phyloP scores from a whole-genome alignment of 2,888 invertebrate species.

The Osmoderma eremita region DNA sequence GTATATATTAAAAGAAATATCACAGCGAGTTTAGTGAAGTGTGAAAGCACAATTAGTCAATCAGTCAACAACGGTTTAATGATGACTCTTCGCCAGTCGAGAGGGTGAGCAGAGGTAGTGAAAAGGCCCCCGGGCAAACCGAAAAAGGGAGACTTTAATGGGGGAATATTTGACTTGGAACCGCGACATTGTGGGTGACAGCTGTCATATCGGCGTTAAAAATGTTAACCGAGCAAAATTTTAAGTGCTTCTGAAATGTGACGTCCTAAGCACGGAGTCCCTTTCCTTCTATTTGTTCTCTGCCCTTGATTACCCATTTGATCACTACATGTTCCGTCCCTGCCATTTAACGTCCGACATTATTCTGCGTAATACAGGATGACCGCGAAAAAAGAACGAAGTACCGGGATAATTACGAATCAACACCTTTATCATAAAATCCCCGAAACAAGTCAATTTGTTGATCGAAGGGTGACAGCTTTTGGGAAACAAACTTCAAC shows the following conservation, averaged over 20 bases:
- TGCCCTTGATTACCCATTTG: constrained; percentile 13
- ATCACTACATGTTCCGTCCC: constrained; percentile 5
- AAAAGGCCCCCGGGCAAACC: constrained; percentile 51
- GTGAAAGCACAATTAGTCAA: constrained; percentile 59
- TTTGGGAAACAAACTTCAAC: too few species aligned
- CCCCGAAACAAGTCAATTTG: too few species aligned
- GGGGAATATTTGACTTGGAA: constrained; percentile 63
- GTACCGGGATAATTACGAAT: too few species aligned
- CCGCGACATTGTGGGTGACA: constrained; percentile 65
- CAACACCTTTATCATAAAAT: too few species aligned
- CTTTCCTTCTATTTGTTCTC: constrained; percentile 15
- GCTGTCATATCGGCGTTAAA: constrained; percentile 62
- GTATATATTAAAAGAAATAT: constrained; percentile 1
- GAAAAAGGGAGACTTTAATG: constrained; percentile 56
- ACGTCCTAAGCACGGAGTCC: constrained; percentile 20
- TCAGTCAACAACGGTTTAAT: constrained; percentile 56
- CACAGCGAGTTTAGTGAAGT: not conserved
- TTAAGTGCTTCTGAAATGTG: constrained; percentile 53
- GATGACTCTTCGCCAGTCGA: constrained; percentile 54
- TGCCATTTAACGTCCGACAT: not conserved
- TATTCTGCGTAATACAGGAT: not conserved
- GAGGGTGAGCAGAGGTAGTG: constrained; percentile 51
- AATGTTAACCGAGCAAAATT: constrained; percentile 61
- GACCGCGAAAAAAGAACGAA: too few species aligned
- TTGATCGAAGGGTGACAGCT: too few species aligned